A percentile compares a stretch with the other conserved stretches of the same genome.
phyloP scores from a whole-genome alignment of 2,888 invertebrate genomes.

The Neoitamus cyanurus region DNA sequence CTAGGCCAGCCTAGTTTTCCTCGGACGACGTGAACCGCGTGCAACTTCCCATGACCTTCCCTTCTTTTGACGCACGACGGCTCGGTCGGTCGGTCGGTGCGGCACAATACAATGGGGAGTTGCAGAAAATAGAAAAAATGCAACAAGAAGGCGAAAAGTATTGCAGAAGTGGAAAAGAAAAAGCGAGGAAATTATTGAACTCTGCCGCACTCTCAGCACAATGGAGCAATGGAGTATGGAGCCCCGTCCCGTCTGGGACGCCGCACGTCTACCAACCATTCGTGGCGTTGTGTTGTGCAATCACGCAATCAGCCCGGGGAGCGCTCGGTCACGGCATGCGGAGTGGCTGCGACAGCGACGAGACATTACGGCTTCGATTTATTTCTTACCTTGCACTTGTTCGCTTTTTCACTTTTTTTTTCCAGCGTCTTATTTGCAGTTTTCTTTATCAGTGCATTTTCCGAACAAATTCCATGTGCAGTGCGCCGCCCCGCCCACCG shows the following conservation, averaged over 20 bases:
- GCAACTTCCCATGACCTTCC: constrained; percentile 35
- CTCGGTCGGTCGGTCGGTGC: background rate
- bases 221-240: no score
- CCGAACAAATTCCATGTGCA: constrained; percentile 16
- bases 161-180: background rate
- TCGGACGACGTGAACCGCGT: background rate
- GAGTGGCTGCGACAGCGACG: background rate
- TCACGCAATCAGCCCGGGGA: constrained; percentile 42
- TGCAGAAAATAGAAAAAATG: background rate
- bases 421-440: background rate
- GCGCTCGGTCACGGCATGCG: constrained; percentile 9
- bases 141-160: background rate
- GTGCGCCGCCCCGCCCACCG: background rate
- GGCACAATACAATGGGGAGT: background rate
- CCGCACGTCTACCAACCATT: background rate
- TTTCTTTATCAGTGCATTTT: constrained; percentile 35
- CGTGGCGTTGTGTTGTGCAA: constrained; percentile 7
- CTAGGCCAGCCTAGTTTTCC: background rate
- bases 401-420: constrained; percentile 5
- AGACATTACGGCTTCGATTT: constrained; percentile 43
- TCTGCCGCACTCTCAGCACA: background rate
- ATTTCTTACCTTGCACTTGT: constrained; percentile 45
- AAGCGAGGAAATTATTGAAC: constrained; percentile 23
- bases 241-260: background rate
- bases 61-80: constrained; percentile 1